Evolutionary conservation across 1,140 invertebrate species (phyloP).

Genomic region (Heliconius hewitsoni): DNA sequence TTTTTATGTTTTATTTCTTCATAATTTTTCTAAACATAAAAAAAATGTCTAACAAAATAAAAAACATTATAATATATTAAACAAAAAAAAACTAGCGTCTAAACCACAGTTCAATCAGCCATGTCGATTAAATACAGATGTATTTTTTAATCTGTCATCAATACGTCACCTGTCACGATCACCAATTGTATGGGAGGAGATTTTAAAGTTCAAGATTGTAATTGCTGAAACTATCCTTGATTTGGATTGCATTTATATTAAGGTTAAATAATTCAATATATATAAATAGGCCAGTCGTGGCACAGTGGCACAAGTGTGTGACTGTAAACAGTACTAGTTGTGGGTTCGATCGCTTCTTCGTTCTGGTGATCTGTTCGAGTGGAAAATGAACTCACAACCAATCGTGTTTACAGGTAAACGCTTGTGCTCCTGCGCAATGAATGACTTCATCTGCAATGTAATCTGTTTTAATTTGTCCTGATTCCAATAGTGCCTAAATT

Average conservation of each 20-base stretch:
- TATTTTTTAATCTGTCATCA: slow-evolving; percentile 8
- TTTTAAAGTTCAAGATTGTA: slow-evolving; percentile 24
- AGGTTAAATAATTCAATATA: slow-evolving; percentile 1
- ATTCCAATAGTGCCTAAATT: no score
- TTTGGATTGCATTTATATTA: neutral
- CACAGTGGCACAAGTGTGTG: no score
- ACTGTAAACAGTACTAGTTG: no score
- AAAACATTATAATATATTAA: neutral
- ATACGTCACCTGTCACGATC: slow-evolving; percentile 24
- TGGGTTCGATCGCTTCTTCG: no score
- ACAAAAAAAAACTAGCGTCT: neutral
- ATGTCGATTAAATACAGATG: slow-evolving; percentile 3
- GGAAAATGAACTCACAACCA: no score
- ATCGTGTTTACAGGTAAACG: no score
- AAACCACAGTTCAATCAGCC: neutral
- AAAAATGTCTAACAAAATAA: neutral
- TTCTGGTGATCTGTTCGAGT: no score
- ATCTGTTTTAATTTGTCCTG: no score
- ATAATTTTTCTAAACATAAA: no score
- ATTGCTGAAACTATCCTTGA: neutral
- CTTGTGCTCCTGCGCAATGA: no score
- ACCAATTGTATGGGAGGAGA: slow-evolving; percentile 28
- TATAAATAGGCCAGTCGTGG: no score
- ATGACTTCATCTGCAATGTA: neutral
- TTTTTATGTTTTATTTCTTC: no score